Conservation (phyloP, 2,888 invertebrate species). For the Fissipunctia ypsillon region DNA sequence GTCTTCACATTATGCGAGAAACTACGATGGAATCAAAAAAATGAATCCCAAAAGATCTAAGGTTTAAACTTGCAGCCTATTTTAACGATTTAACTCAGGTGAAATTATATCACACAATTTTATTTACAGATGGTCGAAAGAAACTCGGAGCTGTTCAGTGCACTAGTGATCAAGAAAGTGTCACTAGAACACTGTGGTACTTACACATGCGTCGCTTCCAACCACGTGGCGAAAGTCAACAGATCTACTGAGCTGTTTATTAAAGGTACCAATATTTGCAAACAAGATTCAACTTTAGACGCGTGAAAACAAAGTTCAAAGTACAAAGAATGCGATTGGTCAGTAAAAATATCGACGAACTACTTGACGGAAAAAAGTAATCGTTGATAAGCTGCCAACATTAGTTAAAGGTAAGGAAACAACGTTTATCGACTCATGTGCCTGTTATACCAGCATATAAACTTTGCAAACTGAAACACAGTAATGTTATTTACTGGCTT, state of each 20-base stretch:
- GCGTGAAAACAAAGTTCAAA: neutral
- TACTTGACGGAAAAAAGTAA: neutral
- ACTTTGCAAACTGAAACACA: neutral
- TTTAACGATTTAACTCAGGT: neutral
- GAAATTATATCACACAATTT: too few relatives aligned
- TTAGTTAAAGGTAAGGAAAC: neutral
- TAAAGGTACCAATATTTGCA: conserved; percentile 83
- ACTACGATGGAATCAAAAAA: too few relatives aligned
- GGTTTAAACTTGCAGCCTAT: neutral
- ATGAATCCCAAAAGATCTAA: neutral
- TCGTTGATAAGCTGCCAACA: neutral
- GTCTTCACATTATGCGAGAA: neutral
- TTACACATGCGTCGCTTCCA: conserved; percentile 93
- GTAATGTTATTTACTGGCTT: neutral
- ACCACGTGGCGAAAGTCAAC: conserved; percentile 93
- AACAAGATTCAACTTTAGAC: neutral
- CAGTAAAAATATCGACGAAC: too few relatives aligned
- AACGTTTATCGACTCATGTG: neutral
- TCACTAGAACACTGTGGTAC: conserved; percentile 93
- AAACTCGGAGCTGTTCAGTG: conserved; percentile 93
- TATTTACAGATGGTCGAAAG: conserved; percentile 91
- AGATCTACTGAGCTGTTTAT: conserved; percentile 93
- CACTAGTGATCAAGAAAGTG: conserved; percentile 93
- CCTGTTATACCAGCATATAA: too few relatives aligned
- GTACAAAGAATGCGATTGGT: neutral